Evolutionary conservation across 2,888 invertebrate genomes (phyloP).

Genomic region (Crocallis elinguaria): DNA sequence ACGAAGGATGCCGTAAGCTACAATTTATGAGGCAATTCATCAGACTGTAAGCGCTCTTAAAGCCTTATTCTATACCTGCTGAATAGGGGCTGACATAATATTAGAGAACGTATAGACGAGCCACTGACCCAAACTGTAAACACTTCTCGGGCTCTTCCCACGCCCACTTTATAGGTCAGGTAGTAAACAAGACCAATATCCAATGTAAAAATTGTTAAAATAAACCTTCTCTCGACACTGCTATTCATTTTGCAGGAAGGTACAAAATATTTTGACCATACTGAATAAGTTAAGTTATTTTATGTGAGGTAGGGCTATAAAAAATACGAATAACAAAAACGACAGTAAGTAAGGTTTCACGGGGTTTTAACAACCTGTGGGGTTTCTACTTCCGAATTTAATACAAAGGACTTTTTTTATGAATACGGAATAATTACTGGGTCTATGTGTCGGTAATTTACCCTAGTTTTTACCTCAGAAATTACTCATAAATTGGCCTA

Average conservation of each 20-base stretch:
- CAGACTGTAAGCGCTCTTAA: conserved; percentile 53
- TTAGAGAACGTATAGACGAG: conserved; percentile 44
- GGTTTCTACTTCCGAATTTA: no score
- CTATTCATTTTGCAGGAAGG: not conserved
- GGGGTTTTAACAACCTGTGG: no score
- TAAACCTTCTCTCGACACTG: not conserved
- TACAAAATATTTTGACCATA: not conserved
- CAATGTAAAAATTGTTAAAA: conserved; percentile 7
- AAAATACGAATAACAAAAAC: no score
- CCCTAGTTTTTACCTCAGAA: no score
- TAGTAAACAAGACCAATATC: conserved; percentile 13
- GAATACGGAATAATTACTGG: no score
- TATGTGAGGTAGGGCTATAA: no score
- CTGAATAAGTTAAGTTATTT: not conserved
- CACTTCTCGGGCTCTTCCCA: conserved; percentile 11
- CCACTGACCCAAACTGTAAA: conserved; percentile 38
- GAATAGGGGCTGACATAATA: conserved; percentile 44
- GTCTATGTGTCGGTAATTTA: no score
- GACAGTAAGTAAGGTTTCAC: no score
- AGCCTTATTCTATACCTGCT: conserved; percentile 47
- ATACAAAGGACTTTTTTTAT: no score
- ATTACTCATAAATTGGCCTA: no score
- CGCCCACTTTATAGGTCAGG: conserved; percentile 22
- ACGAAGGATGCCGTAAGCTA: conserved; percentile 56
- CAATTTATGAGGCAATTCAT: conserved; percentile 66